Percentiles rank a stretch among this genome's conserved stretches.
These are phyloP conservation scores for Callitettix versicolor DNA, from an alignment of 1,140 invertebrate genomes.

Conservation along the genomic window DNA sequence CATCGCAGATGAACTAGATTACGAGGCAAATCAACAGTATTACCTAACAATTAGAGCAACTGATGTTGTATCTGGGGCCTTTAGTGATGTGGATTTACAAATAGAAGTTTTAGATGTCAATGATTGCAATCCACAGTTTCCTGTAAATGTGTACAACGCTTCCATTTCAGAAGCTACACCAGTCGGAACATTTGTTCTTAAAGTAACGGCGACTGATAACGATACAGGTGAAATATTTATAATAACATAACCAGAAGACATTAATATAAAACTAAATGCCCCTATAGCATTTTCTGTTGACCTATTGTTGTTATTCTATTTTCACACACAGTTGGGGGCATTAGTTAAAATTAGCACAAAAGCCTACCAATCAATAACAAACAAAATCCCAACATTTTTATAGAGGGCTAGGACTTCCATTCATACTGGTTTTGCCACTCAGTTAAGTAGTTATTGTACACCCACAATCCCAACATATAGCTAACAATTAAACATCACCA, in stretches of 20 bases:
- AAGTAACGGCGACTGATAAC: slow-evolving; percentile 63
- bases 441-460: too few species aligned
- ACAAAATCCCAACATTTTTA: slow-evolving; percentile 1
- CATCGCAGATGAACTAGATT: slow-evolving; percentile 78
- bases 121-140: slow-evolving; percentile 77
- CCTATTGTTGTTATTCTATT: too few species aligned
- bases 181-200: slow-evolving; percentile 63
- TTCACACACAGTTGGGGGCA: too few species aligned
- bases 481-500: too few species aligned
- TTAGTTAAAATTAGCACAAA: too few species aligned
- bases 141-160: slow-evolving; percentile 68
- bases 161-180: slow-evolving; percentile 71
- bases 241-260: too few species aligned
- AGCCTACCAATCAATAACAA: too few species aligned
- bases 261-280: too few species aligned
- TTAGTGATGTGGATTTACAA: slow-evolving; percentile 70
- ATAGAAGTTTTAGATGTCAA: slow-evolving; percentile 78
- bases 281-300: too few species aligned
- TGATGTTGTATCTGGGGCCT: slow-evolving; percentile 80
- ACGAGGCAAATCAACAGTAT: slow-evolving; percentile 66
- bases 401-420: too few species aligned
- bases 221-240: slow-evolving; percentile 53
- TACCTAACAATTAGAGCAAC: slow-evolving; percentile 75
- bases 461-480: too few species aligned
- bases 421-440: too few species aligned